Conservation (phyloP, 2,113 vertebrate species). For the Etheostoma spectabile region DNA sequence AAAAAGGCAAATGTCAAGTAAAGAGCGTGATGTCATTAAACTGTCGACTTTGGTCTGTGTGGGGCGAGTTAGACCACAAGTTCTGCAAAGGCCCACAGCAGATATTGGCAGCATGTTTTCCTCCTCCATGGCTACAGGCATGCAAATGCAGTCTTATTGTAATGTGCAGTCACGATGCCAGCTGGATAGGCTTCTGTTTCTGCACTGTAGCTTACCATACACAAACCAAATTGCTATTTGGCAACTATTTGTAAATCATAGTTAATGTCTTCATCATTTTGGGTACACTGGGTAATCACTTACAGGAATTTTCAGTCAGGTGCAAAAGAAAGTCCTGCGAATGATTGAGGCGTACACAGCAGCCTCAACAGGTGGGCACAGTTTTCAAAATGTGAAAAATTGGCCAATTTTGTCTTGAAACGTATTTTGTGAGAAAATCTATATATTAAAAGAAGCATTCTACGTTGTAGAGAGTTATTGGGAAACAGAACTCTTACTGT, state of each 20-base stretch:
- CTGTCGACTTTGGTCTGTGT: neutral
- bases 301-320: constrained; percentile 33
- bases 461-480: neutral
- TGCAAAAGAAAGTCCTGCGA: constrained; percentile 11
- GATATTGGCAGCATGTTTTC: constrained; percentile 27
- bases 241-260: constrained; percentile 49
- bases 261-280: constrained; percentile 30
- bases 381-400: neutral
- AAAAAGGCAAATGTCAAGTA: neutral
- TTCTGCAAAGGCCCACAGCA: constrained; percentile 8
- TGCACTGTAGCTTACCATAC: constrained; percentile 36
- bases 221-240: constrained; percentile 55
- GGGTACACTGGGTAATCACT: neutral
- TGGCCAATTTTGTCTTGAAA: neutral
- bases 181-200: constrained; percentile 27
- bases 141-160: constrained; percentile 14
- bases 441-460: neutral
- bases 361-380: neutral
- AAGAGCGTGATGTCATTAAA: neutral
- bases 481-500: neutral
- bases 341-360: constrained; percentile 5
- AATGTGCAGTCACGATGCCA: constrained; percentile 17
- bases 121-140: constrained; percentile 30
- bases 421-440: neutral
- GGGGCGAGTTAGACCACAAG: neutral